phyloP scores from a whole-genome alignment of 1,140 invertebrate species.

The Sarcophaga peregrina region DNA sequence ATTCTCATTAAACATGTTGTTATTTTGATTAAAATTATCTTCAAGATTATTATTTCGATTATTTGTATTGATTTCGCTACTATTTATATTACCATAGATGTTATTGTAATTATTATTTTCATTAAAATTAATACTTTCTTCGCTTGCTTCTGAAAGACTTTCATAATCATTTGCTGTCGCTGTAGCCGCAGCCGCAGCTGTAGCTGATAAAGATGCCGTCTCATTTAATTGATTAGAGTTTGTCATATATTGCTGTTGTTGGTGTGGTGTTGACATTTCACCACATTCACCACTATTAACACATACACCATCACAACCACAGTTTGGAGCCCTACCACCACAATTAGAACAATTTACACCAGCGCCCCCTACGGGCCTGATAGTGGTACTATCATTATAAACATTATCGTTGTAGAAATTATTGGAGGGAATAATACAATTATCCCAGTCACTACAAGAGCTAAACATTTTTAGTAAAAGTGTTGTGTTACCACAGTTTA shows the following conservation, averaged over 20 bases:
- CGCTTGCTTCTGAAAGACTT: neutral
- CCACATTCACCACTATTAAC: neutral
- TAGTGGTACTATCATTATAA: slow-evolving; percentile 34
- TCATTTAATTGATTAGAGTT: neutral
- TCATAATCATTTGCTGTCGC: neutral
- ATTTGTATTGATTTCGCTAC: too few species aligned
- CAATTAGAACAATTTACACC: too few species aligned
- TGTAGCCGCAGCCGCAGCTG: neutral
- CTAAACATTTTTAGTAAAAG: slow-evolving; percentile 52
- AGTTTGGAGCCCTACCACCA: too few species aligned
- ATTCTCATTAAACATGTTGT: too few species aligned
- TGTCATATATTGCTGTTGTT: slow-evolving; percentile 23
- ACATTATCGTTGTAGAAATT: slow-evolving; percentile 57
- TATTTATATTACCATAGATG: too few species aligned
- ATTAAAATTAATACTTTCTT: slow-evolving; percentile 20
- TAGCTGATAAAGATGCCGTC: too few species aligned
- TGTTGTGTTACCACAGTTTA: slow-evolving; percentile 25
- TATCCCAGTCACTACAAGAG: slow-evolving; percentile 53
- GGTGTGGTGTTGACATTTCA: neutral
- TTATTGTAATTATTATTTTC: slow-evolving; percentile 21
- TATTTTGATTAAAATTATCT: too few species aligned
- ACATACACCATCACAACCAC: neutral
- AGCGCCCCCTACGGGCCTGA: neutral
- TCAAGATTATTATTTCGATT: too few species aligned
- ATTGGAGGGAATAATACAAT: slow-evolving; percentile 53